Conservation (phyloP, 2,797 vertebrate species). For the Amblyraja radiata region DNA sequence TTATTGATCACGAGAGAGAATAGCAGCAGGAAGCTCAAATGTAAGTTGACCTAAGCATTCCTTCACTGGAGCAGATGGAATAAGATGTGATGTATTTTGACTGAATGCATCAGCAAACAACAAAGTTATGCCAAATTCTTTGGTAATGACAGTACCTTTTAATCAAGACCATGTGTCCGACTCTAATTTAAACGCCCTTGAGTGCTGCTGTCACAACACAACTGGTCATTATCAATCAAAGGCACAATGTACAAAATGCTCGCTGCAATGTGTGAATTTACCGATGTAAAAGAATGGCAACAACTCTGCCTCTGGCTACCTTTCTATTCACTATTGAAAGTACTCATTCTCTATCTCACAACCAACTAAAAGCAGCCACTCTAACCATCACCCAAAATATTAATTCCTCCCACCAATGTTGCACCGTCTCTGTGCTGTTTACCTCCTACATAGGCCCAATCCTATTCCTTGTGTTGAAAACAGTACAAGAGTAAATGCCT, state of each 20-base stretch:
- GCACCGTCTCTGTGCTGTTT: too few relatives aligned
- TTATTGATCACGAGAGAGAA: not conserved
- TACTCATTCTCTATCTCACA: not conserved
- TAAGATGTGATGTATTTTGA: not conserved
- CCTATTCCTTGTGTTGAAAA: too few relatives aligned
- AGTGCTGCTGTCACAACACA: not conserved
- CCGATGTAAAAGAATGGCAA: not conserved
- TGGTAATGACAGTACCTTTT: not conserved
- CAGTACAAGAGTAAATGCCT: too few relatives aligned
- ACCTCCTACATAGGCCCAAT: too few relatives aligned
- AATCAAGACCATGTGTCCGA: not conserved
- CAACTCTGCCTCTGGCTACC: not conserved
- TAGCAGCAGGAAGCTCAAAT: not conserved
- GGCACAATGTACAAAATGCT: not conserved
- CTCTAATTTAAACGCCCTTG: not conserved
- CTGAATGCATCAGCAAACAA: not conserved
- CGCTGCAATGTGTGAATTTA: not conserved
- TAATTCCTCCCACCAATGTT: too few relatives aligned
- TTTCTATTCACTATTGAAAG: not conserved
- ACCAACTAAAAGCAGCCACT: not conserved
- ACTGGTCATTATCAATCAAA: not conserved
- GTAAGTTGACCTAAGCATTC: not conserved
- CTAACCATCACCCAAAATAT: too few relatives aligned
- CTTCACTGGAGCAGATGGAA: not conserved
- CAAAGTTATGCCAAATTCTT: not conserved